Percentiles rank a stretch among this genome's conserved stretches.
Evolutionary conservation across 2,888 invertebrate species (phyloP).

Genomic region (Odiellus spinosus): DNA sequence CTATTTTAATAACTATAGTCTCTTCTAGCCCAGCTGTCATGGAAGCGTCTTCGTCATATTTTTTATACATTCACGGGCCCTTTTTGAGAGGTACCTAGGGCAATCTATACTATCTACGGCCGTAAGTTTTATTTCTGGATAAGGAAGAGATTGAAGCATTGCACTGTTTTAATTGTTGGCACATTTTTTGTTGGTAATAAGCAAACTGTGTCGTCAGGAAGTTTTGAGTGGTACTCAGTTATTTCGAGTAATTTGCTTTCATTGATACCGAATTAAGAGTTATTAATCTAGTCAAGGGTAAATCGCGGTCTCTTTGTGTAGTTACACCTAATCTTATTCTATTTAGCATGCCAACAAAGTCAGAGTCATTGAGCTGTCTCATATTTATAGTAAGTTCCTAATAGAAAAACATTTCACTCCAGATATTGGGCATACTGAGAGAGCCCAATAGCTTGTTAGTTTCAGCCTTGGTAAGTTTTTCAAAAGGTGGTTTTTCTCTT

Average conservation of each 20-base stretch:
- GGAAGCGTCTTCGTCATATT: slow-evolving; percentile 1
- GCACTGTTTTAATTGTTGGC: not conserved
- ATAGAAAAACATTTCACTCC: not conserved
- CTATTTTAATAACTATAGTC: not conserved
- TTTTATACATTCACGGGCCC: not conserved
- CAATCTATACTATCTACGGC: slow-evolving; percentile 1
- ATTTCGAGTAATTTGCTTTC: too few relatives aligned
- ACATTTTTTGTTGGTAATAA: not conserved
- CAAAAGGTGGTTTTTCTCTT: not conserved
- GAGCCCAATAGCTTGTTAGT: not conserved
- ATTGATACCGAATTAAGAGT: too few relatives aligned
- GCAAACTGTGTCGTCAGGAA: not conserved
- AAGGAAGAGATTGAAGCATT: too few relatives aligned
- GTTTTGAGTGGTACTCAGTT: not conserved
- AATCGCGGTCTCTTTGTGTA: too few relatives aligned
- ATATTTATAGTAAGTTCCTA: not conserved
- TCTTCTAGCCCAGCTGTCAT: slow-evolving; percentile 4
- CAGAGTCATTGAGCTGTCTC: not conserved
- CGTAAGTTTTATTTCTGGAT: not conserved
- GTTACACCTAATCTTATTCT: not conserved
- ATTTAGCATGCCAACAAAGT: not conserved
- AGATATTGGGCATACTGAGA: not conserved
- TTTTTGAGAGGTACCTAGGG: not conserved
- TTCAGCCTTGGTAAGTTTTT: not conserved
- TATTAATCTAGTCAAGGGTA: too few relatives aligned